phyloP scores from a whole-genome alignment of 2,888 invertebrate genomes.

The Mythimna impura region DNA sequence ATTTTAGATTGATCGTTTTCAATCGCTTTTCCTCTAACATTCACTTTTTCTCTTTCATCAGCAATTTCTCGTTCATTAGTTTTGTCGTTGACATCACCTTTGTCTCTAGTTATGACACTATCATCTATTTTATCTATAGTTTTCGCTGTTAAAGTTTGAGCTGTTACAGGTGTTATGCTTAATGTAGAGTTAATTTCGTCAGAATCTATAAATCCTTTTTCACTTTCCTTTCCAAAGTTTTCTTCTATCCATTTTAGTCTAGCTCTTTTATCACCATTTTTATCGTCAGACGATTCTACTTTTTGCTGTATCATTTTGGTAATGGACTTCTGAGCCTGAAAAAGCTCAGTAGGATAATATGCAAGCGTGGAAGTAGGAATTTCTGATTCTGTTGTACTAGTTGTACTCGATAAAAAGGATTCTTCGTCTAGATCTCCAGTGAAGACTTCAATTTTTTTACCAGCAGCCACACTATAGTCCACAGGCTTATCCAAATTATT shows the following conservation, averaged over 20 bases:
- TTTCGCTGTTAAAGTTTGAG: conserved; percentile 14
- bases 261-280: conserved; percentile 42
- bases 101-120: conserved; percentile 71
- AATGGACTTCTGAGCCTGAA: conserved; percentile 12
- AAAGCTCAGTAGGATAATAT: conserved; percentile 3
- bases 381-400: conserved; percentile 19
- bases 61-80: not conserved
- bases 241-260: conserved; percentile 73
- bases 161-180: not conserved
- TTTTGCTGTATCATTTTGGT: conserved; percentile 27
- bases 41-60: not conserved
- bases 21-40: not conserved
- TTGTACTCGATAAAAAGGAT: conserved; percentile 19
- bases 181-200: conserved; percentile 18
- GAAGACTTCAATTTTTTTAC: conserved; percentile 63
- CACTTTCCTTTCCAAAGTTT: conserved; percentile 68
- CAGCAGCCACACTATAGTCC: conserved; percentile 1
- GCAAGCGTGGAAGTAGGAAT: not conserved
- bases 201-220: conserved; percentile 45
- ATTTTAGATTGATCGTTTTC: not conserved
- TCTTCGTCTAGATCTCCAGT: conserved; percentile 65
- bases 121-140: conserved; percentile 50
- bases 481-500: conserved; percentile 18
- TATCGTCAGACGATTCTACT: conserved; percentile 25
- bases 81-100: conserved; percentile 25